These are phyloP conservation scores for Eupeodes latifasciatus DNA, from an alignment of 2,888 invertebrate species.

Conservation along the genomic window DNA sequence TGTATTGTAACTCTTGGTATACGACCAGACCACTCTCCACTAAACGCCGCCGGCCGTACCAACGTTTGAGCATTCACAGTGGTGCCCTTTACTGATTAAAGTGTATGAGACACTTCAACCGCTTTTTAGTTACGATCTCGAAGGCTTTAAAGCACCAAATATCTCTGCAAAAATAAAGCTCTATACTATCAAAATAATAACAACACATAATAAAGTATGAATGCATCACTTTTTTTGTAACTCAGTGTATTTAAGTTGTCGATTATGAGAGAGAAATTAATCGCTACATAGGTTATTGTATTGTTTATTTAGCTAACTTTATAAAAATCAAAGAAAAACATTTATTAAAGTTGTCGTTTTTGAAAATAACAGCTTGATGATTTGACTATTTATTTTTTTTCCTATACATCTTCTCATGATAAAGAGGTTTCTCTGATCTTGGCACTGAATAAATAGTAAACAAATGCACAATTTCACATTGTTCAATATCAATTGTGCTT, in stretches of 20 bases:
- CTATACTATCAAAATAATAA: too few relatives aligned
- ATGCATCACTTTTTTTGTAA: too few relatives aligned
- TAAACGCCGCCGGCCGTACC: too few relatives aligned
- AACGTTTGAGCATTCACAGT: too few relatives aligned
- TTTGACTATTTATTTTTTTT: background rate
- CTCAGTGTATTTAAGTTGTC: background rate
- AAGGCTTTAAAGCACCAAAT: too few relatives aligned
- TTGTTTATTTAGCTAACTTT: background rate
- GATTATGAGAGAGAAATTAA: constrained; percentile 3
- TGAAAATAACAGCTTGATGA: background rate
- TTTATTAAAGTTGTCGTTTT: background rate
- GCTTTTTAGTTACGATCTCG: too few relatives aligned
- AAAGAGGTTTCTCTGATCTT: background rate
- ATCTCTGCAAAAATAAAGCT: too few relatives aligned
- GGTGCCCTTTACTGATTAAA: too few relatives aligned
- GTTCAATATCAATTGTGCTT: background rate
- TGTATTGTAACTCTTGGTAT: too few relatives aligned
- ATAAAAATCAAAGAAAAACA: background rate
- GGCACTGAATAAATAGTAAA: background rate
- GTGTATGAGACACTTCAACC: too few relatives aligned
- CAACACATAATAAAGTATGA: too few relatives aligned
- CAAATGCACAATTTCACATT: background rate
- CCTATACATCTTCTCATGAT: background rate
- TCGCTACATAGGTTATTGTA: background rate
- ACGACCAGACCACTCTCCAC: too few relatives aligned